phyloP scores from a whole-genome alignment of 2,113 vertebrate genomes.

The Euleptes europaea region DNA sequence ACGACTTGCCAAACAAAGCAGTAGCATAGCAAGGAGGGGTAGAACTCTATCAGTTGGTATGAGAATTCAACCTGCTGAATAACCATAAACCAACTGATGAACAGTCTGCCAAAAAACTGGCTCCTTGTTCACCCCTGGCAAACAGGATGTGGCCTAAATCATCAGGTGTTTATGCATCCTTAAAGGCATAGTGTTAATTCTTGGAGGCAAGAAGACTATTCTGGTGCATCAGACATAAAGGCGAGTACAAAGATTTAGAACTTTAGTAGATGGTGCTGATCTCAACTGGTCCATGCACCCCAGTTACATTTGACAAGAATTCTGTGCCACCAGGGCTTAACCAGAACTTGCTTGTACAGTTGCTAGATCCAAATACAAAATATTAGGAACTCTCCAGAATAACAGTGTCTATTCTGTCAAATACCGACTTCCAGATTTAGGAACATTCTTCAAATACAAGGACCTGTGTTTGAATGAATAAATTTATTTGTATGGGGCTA shows the following conservation, averaged over 20 bases:
- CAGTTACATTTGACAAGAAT: neutral
- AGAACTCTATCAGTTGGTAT: no score
- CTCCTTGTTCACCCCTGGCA: no score
- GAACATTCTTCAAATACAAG: neutral
- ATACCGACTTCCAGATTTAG: neutral
- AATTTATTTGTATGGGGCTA: no score
- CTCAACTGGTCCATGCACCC: neutral
- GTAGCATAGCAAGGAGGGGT: no score
- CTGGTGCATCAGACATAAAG: neutral
- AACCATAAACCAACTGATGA: no score
- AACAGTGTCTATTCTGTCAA: neutral
- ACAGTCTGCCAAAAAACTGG: no score
- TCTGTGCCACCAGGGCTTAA: neutral
- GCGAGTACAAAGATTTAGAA: neutral
- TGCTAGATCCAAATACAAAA: neutral
- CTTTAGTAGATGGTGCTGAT: neutral
- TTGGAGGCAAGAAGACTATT: neutral
- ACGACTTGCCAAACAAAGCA: no score
- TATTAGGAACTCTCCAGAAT: neutral
- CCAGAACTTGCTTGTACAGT: neutral
- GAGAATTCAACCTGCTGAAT: no score
- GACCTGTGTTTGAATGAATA: no score
- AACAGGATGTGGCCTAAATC: no score
- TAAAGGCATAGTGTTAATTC: neutral
- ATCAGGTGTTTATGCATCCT: no score